Conservation (phyloP, 2,797 vertebrate genomes). For the Notolepis coatsorum region DNA sequence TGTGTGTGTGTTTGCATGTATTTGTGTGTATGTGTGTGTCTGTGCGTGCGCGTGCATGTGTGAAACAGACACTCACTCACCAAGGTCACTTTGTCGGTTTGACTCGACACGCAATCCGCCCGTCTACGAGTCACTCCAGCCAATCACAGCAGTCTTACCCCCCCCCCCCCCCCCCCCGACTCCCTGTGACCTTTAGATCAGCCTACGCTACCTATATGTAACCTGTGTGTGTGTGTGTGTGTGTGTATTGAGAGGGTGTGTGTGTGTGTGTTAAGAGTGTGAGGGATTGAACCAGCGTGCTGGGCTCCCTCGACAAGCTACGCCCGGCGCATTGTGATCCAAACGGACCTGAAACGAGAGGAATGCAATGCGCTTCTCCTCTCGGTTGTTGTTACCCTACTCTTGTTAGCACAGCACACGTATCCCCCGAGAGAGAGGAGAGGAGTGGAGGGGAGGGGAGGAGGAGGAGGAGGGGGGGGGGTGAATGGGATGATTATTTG, state of each 20-base stretch:
- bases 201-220: slow-evolving; percentile 59
- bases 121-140: slow-evolving; percentile 39
- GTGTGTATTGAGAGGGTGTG: slow-evolving; percentile 13
- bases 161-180: not conserved
- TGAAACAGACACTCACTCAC: slow-evolving; percentile 47
- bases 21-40: slow-evolving; percentile 9
- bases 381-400: slow-evolving; percentile 54
- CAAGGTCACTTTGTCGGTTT: slow-evolving; percentile 51
- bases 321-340: slow-evolving; percentile 64
- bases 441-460: slow-evolving; percentile 22
- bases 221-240: slow-evolving; percentile 8
- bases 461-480: slow-evolving; percentile 26
- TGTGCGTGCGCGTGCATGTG: slow-evolving; percentile 35
- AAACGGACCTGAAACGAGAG: slow-evolving; percentile 62
- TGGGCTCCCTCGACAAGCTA: slow-evolving; percentile 48
- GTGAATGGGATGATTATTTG: slow-evolving; percentile 75
- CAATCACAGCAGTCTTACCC: slow-evolving; percentile 51
- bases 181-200: slow-evolving; percentile 30
- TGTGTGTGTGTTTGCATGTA: slow-evolving; percentile 1
- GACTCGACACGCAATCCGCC: slow-evolving; percentile 42
- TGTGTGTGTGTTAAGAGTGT: not conserved
- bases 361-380: slow-evolving; percentile 61
- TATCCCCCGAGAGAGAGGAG: slow-evolving; percentile 57
- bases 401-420: slow-evolving; percentile 65
- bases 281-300: slow-evolving; percentile 41